Percentiles rank a stretch among this genome's conserved stretches.
Conservation (phyloP, 1,140 invertebrate species). For the Thaumetopoea pityocampa region DNA sequence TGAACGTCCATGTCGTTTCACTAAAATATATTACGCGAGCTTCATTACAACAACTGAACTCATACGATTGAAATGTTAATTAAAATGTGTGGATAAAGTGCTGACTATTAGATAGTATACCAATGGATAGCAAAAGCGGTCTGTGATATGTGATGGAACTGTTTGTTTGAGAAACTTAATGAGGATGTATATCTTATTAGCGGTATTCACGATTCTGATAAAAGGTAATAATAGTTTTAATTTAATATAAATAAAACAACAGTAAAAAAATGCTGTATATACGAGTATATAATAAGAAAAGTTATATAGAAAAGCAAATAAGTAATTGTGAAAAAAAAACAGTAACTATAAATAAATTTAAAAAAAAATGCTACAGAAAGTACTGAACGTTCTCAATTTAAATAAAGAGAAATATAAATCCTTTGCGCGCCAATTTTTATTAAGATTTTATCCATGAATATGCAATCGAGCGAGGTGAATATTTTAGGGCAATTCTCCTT, state of each 20-base stretch:
- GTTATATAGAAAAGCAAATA: background rate
- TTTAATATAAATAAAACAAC: no score
- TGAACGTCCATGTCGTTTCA: conserved; percentile 21
- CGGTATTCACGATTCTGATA: conserved; percentile 44
- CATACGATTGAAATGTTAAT: conserved; percentile 15
- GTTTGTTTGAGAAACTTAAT: conserved; percentile 36
- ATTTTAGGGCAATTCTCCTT: no score
- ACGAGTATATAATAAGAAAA: background rate
- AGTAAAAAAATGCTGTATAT: background rate
- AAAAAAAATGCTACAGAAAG: no score
- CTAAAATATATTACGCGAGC: conserved; percentile 24
- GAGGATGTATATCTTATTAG: conserved; percentile 56
- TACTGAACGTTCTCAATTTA: no score
- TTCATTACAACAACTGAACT: conserved; percentile 19
- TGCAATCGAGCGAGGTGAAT: no score
- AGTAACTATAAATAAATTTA: no score
- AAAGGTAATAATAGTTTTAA: conserved; percentile 46
- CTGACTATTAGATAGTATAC: conserved; percentile 17
- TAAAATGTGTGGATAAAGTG: conserved; percentile 33
- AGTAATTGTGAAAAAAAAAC: no score
- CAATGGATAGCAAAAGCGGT: conserved; percentile 23
- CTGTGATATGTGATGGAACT: conserved; percentile 56
- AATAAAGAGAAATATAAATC: no score
- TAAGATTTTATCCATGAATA: no score
- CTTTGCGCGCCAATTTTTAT: no score